A percentile compares a stretch with the other conserved stretches of the same genome.
These are phyloP conservation scores for Antitype chi DNA, from an alignment of 2,888 invertebrate genomes.

Conservation along the genomic window DNA sequence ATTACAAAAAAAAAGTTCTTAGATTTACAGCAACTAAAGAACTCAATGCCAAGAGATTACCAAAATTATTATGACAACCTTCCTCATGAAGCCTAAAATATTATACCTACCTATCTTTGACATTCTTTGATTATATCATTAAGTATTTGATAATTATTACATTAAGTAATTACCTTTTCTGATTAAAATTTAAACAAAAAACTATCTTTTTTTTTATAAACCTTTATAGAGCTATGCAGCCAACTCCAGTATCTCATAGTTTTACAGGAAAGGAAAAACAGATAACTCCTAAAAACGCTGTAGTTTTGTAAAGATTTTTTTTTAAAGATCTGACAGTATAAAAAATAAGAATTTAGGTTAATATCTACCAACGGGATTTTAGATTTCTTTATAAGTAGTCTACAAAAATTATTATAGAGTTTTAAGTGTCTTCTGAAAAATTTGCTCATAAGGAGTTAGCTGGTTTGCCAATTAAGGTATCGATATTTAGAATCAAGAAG, in stretches of 20 bases:
- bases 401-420: neutral
- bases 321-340: neutral
- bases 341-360: neutral
- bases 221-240: neutral
- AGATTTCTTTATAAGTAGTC: neutral
- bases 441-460: neutral
- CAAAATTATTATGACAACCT: constrained; percentile 18
- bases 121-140: too few species aligned
- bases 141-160: too few species aligned
- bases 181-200: neutral
- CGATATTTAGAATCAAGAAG: neutral
- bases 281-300: neutral
- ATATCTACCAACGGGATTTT: neutral
- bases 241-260: neutral
- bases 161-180: neutral
- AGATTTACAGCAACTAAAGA: constrained; percentile 29
- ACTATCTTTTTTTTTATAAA: neutral
- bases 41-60: constrained; percentile 31
- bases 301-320: neutral
- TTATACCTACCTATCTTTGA: neutral
- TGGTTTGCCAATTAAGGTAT: neutral
- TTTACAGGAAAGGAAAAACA: neutral
- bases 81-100: neutral
- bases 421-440: neutral
- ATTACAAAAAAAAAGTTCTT: constrained; percentile 16